A percentile compares a stretch with the other conserved stretches of the same genome.
phyloP scores from a whole-genome alignment of 1,140 invertebrate genomes.

The Bombus pascuorum region DNA sequence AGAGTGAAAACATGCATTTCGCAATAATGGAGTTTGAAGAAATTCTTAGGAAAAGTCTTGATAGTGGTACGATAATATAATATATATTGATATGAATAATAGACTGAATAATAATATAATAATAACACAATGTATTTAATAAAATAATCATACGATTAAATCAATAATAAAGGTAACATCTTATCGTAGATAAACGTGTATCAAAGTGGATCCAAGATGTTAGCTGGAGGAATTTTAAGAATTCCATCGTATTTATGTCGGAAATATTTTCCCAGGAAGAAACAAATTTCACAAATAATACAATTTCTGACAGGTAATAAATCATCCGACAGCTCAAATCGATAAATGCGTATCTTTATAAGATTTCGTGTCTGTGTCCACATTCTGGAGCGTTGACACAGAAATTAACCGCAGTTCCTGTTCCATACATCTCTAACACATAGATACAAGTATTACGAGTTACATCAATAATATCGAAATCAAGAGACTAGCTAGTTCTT shows the following conservation, averaged over 20 bases:
- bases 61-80: background rate
- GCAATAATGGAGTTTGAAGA: background rate
- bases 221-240: background rate
- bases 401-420: slow-evolving; percentile 6
- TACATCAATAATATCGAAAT: slow-evolving; percentile 13
- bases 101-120: background rate
- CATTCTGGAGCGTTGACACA: slow-evolving; percentile 21
- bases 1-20: slow-evolving; percentile 38
- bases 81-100: background rate
- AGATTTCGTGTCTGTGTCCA: background rate
- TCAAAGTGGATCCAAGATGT: background rate
- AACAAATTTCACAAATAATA: background rate
- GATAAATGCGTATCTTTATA: background rate
- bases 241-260: background rate
- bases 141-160: background rate
- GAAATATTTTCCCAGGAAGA: background rate
- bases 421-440: background rate
- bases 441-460: background rate
- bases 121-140: background rate
- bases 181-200: background rate
- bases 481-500: background rate
- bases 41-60: background rate
- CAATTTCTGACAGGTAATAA: background rate
- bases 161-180: background rate
- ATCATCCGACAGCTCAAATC: background rate